Conservation (phyloP, 2,797 vertebrate genomes). For the Amniataba percoides region DNA sequence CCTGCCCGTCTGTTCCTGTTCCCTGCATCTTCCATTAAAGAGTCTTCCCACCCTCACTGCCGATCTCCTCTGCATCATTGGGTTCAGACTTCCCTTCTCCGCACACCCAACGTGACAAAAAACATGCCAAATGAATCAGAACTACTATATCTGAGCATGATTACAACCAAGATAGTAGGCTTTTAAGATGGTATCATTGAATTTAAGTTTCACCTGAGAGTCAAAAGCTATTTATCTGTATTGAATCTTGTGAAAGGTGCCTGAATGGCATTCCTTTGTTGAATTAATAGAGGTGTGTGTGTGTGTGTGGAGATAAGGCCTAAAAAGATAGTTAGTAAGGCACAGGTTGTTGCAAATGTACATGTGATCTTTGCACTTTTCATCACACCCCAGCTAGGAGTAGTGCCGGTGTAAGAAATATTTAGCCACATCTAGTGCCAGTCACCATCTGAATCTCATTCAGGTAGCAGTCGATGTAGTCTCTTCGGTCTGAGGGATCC, state of each 20-base stretch:
- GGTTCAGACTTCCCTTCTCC: too few species aligned
- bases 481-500: constrained; percentile 76
- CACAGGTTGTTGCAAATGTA: not conserved
- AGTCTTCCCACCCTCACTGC: too few species aligned
- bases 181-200: not conserved
- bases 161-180: not conserved
- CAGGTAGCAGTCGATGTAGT: constrained; percentile 88
- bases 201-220: not conserved
- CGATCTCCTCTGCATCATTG: too few species aligned
- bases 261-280: not conserved
- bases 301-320: not conserved
- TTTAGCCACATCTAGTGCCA: not conserved
- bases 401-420: not conserved
- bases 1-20: too few species aligned
- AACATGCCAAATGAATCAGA: not conserved
- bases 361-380: not conserved
- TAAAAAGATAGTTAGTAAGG: not conserved
- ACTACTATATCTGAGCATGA: not conserved
- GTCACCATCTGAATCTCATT: constrained; percentile 84
- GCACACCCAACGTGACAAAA: too few species aligned
- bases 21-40: too few species aligned
- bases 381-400: not conserved
- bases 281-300: not conserved
- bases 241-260: not conserved
- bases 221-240: not conserved